Evolutionary conservation across 1,140 invertebrate genomes (phyloP).

Genomic region (Coptotermes formosanus): DNA sequence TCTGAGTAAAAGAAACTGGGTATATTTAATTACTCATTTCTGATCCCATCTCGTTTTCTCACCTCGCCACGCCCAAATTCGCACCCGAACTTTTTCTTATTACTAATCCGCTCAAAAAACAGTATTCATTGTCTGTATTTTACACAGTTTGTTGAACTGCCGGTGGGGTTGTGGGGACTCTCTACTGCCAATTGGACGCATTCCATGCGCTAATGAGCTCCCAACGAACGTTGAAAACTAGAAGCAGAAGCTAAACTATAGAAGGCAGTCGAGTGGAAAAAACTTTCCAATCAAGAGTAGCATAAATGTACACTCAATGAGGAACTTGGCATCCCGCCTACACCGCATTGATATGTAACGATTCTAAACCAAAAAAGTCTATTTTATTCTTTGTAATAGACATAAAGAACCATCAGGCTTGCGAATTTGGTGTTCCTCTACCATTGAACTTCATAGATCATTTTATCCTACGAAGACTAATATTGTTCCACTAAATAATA

Average conservation of each 20-base stretch:
- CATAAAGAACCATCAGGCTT: not conserved
- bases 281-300: not conserved
- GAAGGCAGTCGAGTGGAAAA: not conserved
- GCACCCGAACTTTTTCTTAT: not conserved
- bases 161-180: not conserved
- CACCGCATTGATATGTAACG: not conserved
- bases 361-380: not conserved
- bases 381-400: not conserved
- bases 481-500: too few relatives aligned
- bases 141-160: not conserved
- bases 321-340: not conserved
- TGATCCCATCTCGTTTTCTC: too few relatives aligned
- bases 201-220: slow-evolving; percentile 31
- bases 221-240: not conserved
- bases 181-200: slow-evolving; percentile 31
- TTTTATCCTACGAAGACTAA: too few relatives aligned
- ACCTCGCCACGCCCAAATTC: not conserved
- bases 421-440: too few relatives aligned
- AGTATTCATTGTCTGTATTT: not conserved
- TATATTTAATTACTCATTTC: too few relatives aligned
- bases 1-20: too few relatives aligned
- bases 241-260: not conserved
- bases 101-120: not conserved
- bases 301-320: not conserved
- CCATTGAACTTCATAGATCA: too few relatives aligned